Conservation (phyloP, 2,888 invertebrate species). For the Fragum fragum region DNA sequence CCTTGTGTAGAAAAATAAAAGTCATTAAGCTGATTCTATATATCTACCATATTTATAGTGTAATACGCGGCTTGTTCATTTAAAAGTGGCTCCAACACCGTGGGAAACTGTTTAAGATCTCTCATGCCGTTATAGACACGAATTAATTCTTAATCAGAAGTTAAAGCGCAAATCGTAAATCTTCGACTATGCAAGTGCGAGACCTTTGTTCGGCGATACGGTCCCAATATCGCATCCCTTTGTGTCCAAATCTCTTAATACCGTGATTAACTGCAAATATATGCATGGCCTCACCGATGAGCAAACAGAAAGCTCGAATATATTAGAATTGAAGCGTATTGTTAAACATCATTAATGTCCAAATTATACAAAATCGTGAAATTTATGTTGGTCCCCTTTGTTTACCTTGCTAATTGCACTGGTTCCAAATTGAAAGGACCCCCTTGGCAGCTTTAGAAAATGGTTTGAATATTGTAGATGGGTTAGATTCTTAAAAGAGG, state of each 20-base stretch:
- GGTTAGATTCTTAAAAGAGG: background rate
- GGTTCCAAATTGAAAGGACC: background rate
- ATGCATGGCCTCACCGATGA: slow-evolving; percentile 38
- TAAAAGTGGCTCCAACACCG: background rate
- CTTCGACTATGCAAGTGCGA: slow-evolving; percentile 5
- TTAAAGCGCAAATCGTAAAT: slow-evolving; percentile 13
- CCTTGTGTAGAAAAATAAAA: too few species aligned
- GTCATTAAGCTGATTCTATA: too few species aligned
- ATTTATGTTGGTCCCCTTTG: slow-evolving; percentile 31
- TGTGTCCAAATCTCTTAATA: slow-evolving; percentile 16
- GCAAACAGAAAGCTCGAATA: slow-evolving; percentile 36
- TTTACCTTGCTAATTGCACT: slow-evolving; percentile 40
- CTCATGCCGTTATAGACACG: slow-evolving; percentile 5
- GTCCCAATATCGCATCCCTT: slow-evolving; percentile 23
- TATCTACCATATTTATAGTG: too few species aligned
- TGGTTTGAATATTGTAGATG: slow-evolving; percentile 15
- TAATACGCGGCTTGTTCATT: too few species aligned
- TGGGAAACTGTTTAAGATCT: background rate
- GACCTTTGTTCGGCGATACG: slow-evolving; percentile 26
- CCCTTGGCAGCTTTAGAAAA: background rate
- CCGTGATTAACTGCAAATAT: slow-evolving; percentile 52
- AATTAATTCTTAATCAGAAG: slow-evolving; percentile 16
- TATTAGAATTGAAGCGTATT: slow-evolving; percentile 39
- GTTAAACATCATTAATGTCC: slow-evolving; percentile 45
- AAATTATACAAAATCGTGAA: slow-evolving; percentile 46